Evolutionary conservation across 2,888 invertebrate species (phyloP), one percentile per base, ranked within the genome.

Genomic region (Polylopha cassiicola): DNA sequence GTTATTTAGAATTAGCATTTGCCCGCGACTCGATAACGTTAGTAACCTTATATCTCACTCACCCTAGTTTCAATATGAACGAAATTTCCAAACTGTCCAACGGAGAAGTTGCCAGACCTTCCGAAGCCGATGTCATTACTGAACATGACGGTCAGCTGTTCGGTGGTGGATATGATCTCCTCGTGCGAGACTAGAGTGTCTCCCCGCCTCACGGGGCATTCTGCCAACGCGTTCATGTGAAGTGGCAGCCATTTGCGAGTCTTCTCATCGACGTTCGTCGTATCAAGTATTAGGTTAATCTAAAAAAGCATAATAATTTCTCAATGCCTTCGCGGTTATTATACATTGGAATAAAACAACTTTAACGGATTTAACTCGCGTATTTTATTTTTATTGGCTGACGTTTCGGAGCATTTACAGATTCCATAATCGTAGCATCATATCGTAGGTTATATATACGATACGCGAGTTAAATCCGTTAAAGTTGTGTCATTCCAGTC

Each of bases 91-190:
- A 89, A 94, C n/a, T 85, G 76, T 7, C 94, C 94, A 49, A 92
- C 91, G 11, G 87, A 81, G 73, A 95, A 95, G 48, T 89, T 68
- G 27, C 78, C 66, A 3, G 62, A 50, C 3, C 75, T 70, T n/a
- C 88, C 88, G 14, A 92, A 77, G 0, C 95, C 95, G 6, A 95
- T 73, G 21, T 87, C 73, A 7, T 89, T 84, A n/a, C 66, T 69
- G 46, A 88, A 87, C 15, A 85, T 75, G 11, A 94, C 88, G 0
- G 94, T 93, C 50, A 95, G 92, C 34, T 89, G 88, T 59, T 94
- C 92, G 16, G 95, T 87, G 57, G 92, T 87, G 0, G 92, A 88
- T n/a, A 96, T 92, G 10, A 97, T 90, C 1, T 92, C 89, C 61
- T 91, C 90, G 61, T 91, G 89, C 0, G 90, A 78, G 2, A 94